Percentiles rank a stretch among this genome's conserved stretches.
These are phyloP conservation scores for Danio choprae DNA, from an alignment of 2,797 vertebrate genomes.

Conservation along the genomic window DNA sequence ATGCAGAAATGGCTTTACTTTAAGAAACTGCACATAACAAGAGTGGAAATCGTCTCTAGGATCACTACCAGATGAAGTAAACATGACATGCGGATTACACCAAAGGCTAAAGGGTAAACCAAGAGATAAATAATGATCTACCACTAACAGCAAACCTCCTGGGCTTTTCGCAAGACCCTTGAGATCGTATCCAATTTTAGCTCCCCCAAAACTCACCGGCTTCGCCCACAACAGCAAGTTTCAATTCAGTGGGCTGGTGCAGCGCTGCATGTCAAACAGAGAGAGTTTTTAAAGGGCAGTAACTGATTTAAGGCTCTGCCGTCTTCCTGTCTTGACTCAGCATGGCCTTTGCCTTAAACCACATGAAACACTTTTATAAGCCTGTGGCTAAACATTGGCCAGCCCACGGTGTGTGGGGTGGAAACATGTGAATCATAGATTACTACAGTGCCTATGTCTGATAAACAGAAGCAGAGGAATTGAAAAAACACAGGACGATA, in stretches of 20 bases:
- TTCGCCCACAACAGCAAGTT: constrained; percentile 66
- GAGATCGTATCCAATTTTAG: constrained; percentile 68
- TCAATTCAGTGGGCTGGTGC: constrained; percentile 69
- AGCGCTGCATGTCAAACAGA: constrained; percentile 58
- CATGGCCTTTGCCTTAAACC: constrained; percentile 67
- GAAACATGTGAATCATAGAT: constrained; percentile 76
- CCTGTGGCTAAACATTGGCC: constrained; percentile 72
- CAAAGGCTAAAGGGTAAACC: not conserved
- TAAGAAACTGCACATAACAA: not conserved
- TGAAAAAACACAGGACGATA: constrained; percentile 18
- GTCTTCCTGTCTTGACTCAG: constrained; percentile 75
- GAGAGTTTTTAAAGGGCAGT: constrained; percentile 67
- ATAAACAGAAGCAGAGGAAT: constrained; percentile 28
- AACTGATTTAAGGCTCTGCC: constrained; percentile 59
- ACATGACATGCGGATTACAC: not conserved
- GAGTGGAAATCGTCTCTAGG: not conserved
- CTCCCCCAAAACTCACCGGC: constrained; percentile 56
- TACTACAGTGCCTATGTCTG: constrained; percentile 39
- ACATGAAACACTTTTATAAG: constrained; percentile 74
- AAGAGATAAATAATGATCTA: not conserved
- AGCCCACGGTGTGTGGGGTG: constrained; percentile 72
- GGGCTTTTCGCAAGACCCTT: constrained; percentile 49
- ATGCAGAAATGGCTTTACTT: not conserved
- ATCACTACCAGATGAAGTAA: not conserved
- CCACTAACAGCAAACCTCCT: not conserved